Conservation (phyloP, 2,113 vertebrate genomes). For the Elgaria multicarinata region DNA sequence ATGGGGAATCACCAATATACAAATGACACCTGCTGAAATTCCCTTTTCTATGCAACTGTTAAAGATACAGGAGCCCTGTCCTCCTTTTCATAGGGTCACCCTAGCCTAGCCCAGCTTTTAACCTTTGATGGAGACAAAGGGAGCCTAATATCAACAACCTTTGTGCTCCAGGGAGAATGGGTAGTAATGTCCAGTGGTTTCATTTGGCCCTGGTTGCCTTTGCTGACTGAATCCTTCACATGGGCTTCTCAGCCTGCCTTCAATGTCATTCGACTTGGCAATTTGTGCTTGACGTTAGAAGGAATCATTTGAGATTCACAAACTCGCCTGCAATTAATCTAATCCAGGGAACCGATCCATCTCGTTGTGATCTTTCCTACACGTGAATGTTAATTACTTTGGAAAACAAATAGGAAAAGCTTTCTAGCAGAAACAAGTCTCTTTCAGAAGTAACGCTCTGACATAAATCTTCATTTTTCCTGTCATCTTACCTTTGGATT, state of each 20-base stretch:
- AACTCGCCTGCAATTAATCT: background rate
- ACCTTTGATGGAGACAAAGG: too few species aligned
- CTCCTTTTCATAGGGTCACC: too few species aligned
- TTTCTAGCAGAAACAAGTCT: background rate
- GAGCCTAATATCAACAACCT: too few species aligned
- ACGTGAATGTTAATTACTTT: constrained; percentile 10
- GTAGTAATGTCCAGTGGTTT: too few species aligned
- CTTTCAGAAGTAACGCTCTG: background rate
- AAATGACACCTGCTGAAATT: too few species aligned
- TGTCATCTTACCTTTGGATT: constrained; percentile 6
- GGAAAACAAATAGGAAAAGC: constrained; percentile 4
- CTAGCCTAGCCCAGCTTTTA: too few species aligned
- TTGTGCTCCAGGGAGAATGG: too few species aligned
- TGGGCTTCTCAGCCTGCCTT: background rate
- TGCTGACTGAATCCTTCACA: background rate
- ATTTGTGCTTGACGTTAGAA: background rate
- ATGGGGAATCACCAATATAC: too few species aligned
- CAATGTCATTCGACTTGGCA: background rate
- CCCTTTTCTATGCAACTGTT: too few species aligned
- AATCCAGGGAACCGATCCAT: background rate
- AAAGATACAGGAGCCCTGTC: too few species aligned
- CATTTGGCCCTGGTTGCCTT: too few species aligned
- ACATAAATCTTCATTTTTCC: constrained; percentile 11
- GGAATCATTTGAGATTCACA: background rate
- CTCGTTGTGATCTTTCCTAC: background rate